phyloP scores from a whole-genome alignment of 2,113 vertebrate species.

The Labeo rohita region DNA sequence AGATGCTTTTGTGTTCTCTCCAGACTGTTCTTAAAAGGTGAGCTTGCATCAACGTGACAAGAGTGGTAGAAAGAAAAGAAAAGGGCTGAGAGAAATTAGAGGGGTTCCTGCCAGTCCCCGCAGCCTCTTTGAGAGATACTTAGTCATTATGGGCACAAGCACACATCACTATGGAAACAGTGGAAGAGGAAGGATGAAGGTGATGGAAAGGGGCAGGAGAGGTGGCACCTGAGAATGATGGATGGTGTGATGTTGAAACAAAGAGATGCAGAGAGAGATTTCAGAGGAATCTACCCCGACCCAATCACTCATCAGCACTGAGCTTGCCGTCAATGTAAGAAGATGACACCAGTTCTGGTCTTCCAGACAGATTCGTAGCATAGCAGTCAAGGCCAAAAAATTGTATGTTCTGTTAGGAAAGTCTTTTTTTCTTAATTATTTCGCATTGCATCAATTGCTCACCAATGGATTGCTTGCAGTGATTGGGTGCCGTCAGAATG shows the following conservation, averaged over 20 bases:
- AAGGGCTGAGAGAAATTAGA: background rate
- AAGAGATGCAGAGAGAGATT: constrained; percentile 49
- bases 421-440: no score
- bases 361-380: background rate
- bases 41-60: constrained; percentile 34
- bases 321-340: constrained; percentile 3
- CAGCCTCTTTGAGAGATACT: constrained; percentile 22
- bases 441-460: no score
- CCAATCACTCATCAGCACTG: constrained; percentile 29
- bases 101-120: constrained; percentile 22
- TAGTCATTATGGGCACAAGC: constrained; percentile 50
- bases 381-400: background rate
- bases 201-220: constrained; percentile 40
- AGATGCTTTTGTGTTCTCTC: background rate
- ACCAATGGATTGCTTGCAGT: no score
- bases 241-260: constrained; percentile 46
- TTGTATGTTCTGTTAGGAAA: no score
- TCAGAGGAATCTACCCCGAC: constrained; percentile 37
- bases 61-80: background rate
- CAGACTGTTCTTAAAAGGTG: constrained; percentile 33
- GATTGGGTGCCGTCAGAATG: no score
- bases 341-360: constrained; percentile 8
- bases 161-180: constrained; percentile 56
- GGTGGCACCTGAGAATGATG: constrained; percentile 33
- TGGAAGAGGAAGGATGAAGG: constrained; percentile 26